Base-by-base conservation (phyloP, 1,140 invertebrate genomes). In the Ditylenchus dipsaci region DNA sequence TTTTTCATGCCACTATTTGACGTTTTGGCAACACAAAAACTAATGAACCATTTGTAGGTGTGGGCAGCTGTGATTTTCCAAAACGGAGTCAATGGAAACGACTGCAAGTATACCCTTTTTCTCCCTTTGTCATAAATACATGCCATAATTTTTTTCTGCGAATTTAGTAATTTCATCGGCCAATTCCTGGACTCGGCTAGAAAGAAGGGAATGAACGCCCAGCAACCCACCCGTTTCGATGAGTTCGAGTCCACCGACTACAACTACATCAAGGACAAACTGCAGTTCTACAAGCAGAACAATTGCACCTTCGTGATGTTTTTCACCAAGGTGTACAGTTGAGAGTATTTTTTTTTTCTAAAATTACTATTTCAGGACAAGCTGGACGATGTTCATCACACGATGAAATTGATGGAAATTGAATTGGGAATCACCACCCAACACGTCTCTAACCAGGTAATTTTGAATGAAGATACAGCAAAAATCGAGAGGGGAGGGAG, bases 61-160 rank as follows among this genome's bases (percentile, higher is more conserved):
- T 70, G 68, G 68, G 68, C 56, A 9, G 68, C 49, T 17, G 68
- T 59, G 0, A 70, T 70, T 26, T 30, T 70, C 26, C 63, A 67
- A 17, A 61, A 47, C 9, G 65, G 53, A 15, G 68, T 70, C 27
- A 27, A 43, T 1, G 43, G 19, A 42, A 38, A 62, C 0, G 29
- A 70, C 11, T 70, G 68, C 68, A 47, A 59, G 68, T 69, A 19
- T 1, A 30, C 29, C 13, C 66, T 68, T 19, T 63, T 5, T 15
- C 21, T 23, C 1, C n/a, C 21, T 57, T 23, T 9, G 1, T 23
- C 1, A 1, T 27, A 15, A 43, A 9, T 8, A 19, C 42, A 1
- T 21, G 63, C 38, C 3, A 19, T 53, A 53, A 21, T 5, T 7
- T 7, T 7, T 21, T 21, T 53, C 3, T 17, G 3, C 15, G 3